Base-by-base conservation (phyloP, 2,888 invertebrate species). In the Pollenia griseotomentosa region DNA sequence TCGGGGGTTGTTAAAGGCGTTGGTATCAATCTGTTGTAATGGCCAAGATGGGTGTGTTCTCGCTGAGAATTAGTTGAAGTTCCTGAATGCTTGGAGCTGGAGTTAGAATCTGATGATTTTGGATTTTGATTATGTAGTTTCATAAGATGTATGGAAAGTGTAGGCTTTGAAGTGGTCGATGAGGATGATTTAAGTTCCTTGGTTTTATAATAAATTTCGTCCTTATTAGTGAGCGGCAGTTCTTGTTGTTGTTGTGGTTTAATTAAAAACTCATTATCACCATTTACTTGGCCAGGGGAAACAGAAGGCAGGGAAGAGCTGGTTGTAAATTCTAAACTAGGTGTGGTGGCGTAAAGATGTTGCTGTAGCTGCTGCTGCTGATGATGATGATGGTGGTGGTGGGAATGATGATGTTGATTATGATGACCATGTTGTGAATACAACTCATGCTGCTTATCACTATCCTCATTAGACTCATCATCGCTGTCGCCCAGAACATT, bases 221-320 rank as follows among this genome's bases (percentile, higher is more conserved):
- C 84, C 79, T 85, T 74, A n/a, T 74, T 33, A 40, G 14, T 61
- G 55, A 57, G 77, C 75, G 61, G 83, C 46, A 16, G 70, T 63
- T 83, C 14, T 53, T 75, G 53, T 55, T 83, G 53, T 71, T 83
- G 79, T 68, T 84, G 79, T 23, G 23, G 23, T 68, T 85, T 85
- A 74, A 80, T 80, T 68, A 80, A 85, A 80, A 85, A 80, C 79
- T 74, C 79, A 85, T 85, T 85, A 75, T 85, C 84, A 75, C 61
- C 57, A 14, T 46, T n/a, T n/a, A 61, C 0, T 44, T 0, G 44
- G 46, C 3, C 23, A 63, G 2, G 16, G 12, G n/a, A 44, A 42
- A 0, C 55, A 65, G 19, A 40, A 40, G 3, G 48, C 33, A 61
- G 33, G 63, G 80, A 71, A 19, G 83, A 78, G 53, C 84, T 85